phyloP scores from a whole-genome alignment of 2,888 invertebrate species.

The Leucania comma region DNA sequence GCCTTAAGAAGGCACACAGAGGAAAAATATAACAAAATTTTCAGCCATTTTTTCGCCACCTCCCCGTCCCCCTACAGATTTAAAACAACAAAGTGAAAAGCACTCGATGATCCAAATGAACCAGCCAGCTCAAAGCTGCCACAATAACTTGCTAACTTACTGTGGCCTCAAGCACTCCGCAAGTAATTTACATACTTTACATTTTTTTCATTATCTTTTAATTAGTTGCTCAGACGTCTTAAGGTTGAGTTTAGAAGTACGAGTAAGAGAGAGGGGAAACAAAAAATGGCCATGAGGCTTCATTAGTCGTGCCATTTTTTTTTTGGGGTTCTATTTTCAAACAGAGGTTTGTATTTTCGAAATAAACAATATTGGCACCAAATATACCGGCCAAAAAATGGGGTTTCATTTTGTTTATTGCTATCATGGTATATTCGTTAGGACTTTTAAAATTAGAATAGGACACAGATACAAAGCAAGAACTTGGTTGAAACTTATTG shows the following conservation, averaged over 20 bases:
- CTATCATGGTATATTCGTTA: background rate
- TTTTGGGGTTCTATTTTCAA: slow-evolving; percentile 13
- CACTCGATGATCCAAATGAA: slow-evolving; percentile 51
- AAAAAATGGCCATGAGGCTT: slow-evolving; percentile 63
- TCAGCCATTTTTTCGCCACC: background rate
- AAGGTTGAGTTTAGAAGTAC: slow-evolving; percentile 67
- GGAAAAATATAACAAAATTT: background rate
- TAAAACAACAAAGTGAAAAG: slow-evolving; percentile 30
- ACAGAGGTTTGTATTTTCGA: background rate
- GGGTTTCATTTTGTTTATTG: background rate
- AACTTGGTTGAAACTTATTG: no score
- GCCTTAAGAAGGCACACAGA: no score
- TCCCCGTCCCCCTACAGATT: no score
- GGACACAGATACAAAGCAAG: no score
- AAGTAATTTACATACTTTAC: slow-evolving; percentile 83
- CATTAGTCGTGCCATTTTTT: slow-evolving; percentile 58
- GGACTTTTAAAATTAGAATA: background rate
- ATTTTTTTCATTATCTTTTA: slow-evolving; percentile 84
- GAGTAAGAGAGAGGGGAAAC: slow-evolving; percentile 51
- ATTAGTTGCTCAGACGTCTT: slow-evolving; percentile 77
- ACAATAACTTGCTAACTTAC: slow-evolving; percentile 61
- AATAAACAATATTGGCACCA: background rate
- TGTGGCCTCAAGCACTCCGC: slow-evolving; percentile 61
- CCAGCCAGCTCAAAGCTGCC: slow-evolving; percentile 50
- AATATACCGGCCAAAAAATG: no score